Evolutionary conservation across 2,888 invertebrate genomes (phyloP).

Genomic region (Pseudococcus viburni): DNA sequence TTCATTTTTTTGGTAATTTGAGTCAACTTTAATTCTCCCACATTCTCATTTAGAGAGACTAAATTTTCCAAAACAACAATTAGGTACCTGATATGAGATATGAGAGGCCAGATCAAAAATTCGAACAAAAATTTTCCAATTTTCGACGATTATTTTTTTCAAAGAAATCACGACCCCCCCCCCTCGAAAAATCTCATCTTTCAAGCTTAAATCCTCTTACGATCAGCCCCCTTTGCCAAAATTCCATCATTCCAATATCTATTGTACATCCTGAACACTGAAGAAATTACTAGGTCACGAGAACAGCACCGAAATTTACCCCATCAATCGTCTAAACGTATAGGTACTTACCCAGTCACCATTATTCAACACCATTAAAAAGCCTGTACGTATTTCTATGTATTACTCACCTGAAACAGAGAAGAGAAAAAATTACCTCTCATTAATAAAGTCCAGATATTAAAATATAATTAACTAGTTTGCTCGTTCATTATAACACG

Average conservation of each 20-base stretch:
- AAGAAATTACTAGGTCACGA: background rate
- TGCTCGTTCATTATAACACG: background rate
- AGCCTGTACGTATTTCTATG: background rate
- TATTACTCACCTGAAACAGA: constrained; percentile 49
- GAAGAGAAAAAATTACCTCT: background rate
- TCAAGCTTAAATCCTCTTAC: too few species aligned
- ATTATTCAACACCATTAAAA: constrained; percentile 1
- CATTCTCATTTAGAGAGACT: too few species aligned
- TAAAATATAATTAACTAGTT: constrained; percentile 20
- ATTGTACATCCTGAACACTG: background rate
- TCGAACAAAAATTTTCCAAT: too few species aligned
- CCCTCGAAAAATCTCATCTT: too few species aligned
- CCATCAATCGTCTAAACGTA: background rate
- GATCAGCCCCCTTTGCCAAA: background rate
- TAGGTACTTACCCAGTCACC: constrained; percentile 18
- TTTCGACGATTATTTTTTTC: too few species aligned
- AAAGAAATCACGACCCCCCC: too few species aligned
- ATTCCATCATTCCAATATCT: background rate
- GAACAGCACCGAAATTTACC: background rate
- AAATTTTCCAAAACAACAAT: too few species aligned
- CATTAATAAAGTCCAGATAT: constrained; percentile 29
- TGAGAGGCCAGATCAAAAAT: too few species aligned
- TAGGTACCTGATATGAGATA: too few species aligned
- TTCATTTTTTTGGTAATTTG: too few species aligned
- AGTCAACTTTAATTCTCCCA: too few species aligned